Percentiles rank a stretch among this genome's conserved stretches.
Evolutionary conservation across 2,113 vertebrate species (phyloP).

Genomic region (Ammodytes marinus): DNA sequence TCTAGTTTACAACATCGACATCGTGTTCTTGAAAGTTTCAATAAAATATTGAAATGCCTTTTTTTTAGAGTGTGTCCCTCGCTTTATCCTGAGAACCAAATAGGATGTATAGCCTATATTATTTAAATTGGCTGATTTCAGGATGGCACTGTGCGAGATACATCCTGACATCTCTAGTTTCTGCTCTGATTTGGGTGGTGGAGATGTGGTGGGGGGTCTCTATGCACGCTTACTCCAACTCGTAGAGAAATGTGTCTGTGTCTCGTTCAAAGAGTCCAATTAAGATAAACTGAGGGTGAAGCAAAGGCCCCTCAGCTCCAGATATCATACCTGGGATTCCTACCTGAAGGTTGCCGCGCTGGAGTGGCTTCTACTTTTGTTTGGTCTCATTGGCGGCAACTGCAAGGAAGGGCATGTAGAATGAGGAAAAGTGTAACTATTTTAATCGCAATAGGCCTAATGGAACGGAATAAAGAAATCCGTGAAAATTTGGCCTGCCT

Average conservation of each 20-base stretch:
- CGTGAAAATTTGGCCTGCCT: not conserved
- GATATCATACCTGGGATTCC: constrained; percentile 61
- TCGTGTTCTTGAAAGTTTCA: constrained; percentile 93
- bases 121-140: not conserved
- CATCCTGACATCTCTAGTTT: not conserved
- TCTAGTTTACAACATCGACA: constrained; percentile 87
- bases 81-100: not conserved
- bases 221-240: constrained; percentile 7
- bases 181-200: not conserved
- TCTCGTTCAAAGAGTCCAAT: constrained; percentile 34
- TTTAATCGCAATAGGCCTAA: no score
- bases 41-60: constrained; percentile 85
- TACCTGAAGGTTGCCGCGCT: constrained; percentile 31
- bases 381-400: not conserved
- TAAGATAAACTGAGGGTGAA: constrained; percentile 30
- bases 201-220: not conserved
- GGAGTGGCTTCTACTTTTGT: not conserved
- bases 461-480: not conserved
- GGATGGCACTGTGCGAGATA: not conserved
- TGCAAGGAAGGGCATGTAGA: not conserved
- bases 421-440: not conserved
- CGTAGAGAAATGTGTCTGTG: not conserved
- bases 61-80: constrained; percentile 29
- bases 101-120: not conserved
- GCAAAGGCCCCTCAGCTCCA: constrained; percentile 14